Base-by-base conservation (phyloP, 2,888 invertebrate genomes). In the Ditula angustiorana region DNA sequence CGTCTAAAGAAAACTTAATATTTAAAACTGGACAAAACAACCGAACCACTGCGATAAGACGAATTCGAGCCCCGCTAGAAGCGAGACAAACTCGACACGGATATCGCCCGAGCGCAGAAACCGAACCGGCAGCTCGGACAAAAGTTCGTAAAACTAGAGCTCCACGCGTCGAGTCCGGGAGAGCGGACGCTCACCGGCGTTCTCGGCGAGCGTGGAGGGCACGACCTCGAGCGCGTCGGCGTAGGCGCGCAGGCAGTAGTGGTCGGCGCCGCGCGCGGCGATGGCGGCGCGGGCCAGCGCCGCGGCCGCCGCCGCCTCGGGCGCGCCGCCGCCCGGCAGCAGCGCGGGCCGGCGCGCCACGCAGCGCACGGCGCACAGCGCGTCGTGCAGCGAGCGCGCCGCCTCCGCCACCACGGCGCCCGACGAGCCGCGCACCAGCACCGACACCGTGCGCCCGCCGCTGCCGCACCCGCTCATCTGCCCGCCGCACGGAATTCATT, bases 311-410 rank as follows among this genome's bases (percentile, higher is more conserved):
- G 99, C 98, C 69, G 98, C 99, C 93, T 99, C 99, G 3, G 99
- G 99, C 11, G 99, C 98, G 49, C 99, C 99, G 53, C 99, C 99
- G 67, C 99, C 99, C 59, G 98, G 96, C 85, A 99, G 96, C 74
- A 99, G 92, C 47, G 98, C 98, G 67, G 96, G 96, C 71, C 98
- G 96, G 77, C 98, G 98, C 3, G 99, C 99, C 75, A 99, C 94
- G 88, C 99, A 99, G 72, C 99, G 96, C 80, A 99, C 97, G 55
- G 98, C 98, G 79, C 96, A 96, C 69, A 96, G 88, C 28, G 98
- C 98, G 93, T 98, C 98, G 88, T 98, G 98, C 68, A 98, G 93
- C 67, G 98, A 98, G 69, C 98, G 94, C 73, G 97, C 98, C 69
- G 98, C 98, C 93, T 98, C 96, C 67, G 97, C 98, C 68, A 98